Conservation (phyloP, 2,113 vertebrate species). For the Ceratotherium simum region DNA sequence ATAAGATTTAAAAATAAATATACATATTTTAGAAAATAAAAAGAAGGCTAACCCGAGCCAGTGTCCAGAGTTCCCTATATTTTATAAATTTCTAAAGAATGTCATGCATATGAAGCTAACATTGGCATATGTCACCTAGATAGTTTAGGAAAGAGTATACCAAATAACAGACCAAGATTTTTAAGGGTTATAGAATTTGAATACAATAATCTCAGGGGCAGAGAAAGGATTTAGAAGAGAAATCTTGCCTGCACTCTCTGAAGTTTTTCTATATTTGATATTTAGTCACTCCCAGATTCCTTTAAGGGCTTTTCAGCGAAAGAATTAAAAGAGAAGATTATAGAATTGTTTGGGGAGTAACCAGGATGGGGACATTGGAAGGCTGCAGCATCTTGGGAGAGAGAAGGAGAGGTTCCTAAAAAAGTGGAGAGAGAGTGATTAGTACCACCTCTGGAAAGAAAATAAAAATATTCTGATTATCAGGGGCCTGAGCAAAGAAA, state of each 20-base stretch:
- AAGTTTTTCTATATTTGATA: not conserved
- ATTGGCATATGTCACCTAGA: not conserved
- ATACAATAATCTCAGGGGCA: not conserved
- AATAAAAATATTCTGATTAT: not conserved
- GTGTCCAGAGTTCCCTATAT: not conserved
- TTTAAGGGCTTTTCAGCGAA: not conserved
- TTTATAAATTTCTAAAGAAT: conserved; percentile 33
- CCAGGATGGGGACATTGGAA: not conserved
- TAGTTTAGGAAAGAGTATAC: not conserved
- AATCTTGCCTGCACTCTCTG: not conserved
- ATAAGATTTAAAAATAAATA: not conserved
- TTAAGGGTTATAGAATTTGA: not conserved
- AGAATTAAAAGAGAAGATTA: not conserved
- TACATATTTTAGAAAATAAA: not conserved
- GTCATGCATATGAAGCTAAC: not conserved
- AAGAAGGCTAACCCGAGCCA: not conserved
- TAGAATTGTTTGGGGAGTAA: not conserved
- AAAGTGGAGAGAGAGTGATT: not conserved
- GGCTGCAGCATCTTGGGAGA: not conserved
- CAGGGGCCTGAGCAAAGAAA: not conserved
- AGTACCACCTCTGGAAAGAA: not conserved
- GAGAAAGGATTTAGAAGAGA: not conserved
- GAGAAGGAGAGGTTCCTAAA: not conserved
- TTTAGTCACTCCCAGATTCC: not conserved
- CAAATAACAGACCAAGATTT: not conserved